Evolutionary conservation across 1,140 invertebrate genomes (phyloP).

Genomic region (Hirudo medicinalis): DNA sequence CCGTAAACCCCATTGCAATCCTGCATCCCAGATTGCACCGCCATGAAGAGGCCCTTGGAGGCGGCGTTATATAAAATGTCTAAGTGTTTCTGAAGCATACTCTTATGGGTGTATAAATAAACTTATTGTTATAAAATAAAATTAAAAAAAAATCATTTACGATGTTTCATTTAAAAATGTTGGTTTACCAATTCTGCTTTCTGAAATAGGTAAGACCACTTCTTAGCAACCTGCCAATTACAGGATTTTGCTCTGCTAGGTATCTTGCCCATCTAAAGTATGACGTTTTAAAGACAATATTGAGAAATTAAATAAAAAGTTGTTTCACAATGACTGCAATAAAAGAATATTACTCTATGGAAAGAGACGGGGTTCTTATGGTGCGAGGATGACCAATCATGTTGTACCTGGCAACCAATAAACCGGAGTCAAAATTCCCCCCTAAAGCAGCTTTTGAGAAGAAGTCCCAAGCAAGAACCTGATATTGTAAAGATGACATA

Average conservation of each 20-base stretch:
- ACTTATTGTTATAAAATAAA: too few relatives aligned
- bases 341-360: constrained; percentile 13
- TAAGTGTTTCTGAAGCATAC: not conserved
- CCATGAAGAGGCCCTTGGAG: not conserved
- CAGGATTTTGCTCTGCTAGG: constrained; percentile 33
- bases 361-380: not conserved
- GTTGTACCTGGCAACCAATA: constrained; percentile 15
- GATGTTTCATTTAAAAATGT: too few relatives aligned
- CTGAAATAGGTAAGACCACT: constrained; percentile 31
- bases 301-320: not conserved
- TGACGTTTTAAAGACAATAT: not conserved
- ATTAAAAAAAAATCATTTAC: too few relatives aligned
- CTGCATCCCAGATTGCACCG: not conserved
- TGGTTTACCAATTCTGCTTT: constrained; percentile 25
- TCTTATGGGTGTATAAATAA: too few relatives aligned
- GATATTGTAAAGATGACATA: not conserved
- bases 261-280: constrained; percentile 32
- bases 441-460: constrained; percentile 26
- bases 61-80: not conserved
- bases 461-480: constrained; percentile 6
- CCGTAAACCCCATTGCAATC: too few relatives aligned
- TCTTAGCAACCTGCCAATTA: constrained; percentile 28
- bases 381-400: constrained; percentile 17
- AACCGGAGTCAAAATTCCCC: constrained; percentile 29
- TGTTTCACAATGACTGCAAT: not conserved